Percentiles rank a stretch among this genome's conserved stretches.
Evolutionary conservation across 2,888 invertebrate species (phyloP).

Genomic region (Cabera pusaria): DNA sequence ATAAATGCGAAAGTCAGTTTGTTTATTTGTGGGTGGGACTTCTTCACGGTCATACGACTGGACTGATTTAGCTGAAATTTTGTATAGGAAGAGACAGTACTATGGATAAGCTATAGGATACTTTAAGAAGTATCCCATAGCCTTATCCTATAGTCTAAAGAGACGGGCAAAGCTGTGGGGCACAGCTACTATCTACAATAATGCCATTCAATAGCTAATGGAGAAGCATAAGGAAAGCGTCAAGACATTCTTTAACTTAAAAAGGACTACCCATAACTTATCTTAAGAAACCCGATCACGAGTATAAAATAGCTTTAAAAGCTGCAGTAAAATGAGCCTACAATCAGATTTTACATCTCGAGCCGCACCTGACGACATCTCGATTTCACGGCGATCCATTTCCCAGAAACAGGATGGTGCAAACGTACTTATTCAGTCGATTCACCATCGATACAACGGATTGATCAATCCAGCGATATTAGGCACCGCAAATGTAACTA

Average conservation of each 20-base stretch:
- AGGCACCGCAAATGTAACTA: conserved; percentile 53
- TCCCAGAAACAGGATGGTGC: conserved; percentile 65
- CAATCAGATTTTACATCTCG: conserved; percentile 59
- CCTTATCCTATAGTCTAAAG: too few species aligned
- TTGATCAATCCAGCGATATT: conserved; percentile 65
- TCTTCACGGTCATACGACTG: too few species aligned
- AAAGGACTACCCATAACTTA: conserved; percentile 7
- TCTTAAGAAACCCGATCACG: conserved; percentile 31
- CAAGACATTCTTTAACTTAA: conserved; percentile 21
- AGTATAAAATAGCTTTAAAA: conserved; percentile 25
- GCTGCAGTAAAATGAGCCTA: conserved; percentile 41
- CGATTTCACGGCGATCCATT: conserved; percentile 58
- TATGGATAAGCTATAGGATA: too few species aligned
- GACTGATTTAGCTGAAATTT: too few species aligned
- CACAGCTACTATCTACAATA: too few species aligned
- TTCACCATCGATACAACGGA: conserved; percentile 51
- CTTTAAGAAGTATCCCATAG: too few species aligned
- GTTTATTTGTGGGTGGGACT: too few species aligned
- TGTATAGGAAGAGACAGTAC: too few species aligned
- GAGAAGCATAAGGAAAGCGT: too few species aligned
- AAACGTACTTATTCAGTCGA: conserved; percentile 61
- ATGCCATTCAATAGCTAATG: too few species aligned
- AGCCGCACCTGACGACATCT: conserved; percentile 65
- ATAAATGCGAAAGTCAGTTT: too few species aligned
- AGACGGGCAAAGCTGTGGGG: too few species aligned